phyloP scores from a whole-genome alignment of 2,113 vertebrate genomes.

The Pteropus alecto region DNA sequence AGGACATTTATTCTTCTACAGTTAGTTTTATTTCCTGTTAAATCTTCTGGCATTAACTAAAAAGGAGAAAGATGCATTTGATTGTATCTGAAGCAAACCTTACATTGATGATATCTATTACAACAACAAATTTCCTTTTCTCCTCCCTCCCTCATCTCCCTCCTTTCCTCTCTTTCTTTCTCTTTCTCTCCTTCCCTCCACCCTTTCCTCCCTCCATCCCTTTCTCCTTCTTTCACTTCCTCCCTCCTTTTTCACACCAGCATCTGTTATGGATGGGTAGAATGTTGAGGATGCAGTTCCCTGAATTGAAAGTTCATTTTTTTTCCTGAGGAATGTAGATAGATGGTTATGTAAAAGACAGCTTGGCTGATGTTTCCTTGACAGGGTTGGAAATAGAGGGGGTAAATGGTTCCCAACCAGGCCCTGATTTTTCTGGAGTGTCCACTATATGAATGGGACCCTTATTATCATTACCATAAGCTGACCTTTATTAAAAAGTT shows the following conservation, averaged over 20 bases:
- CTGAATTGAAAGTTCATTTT: neutral
- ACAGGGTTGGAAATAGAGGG: neutral
- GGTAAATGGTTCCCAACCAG: neutral
- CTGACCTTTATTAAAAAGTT: neutral
- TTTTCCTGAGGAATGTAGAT: neutral
- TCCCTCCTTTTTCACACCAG: neutral
- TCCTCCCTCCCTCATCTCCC: neutral
- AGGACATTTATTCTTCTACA: neutral
- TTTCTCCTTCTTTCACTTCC: neutral
- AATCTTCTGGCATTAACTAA: neutral
- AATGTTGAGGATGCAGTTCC: neutral
- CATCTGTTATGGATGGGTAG: neutral
- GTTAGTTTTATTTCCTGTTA: slow-evolving; percentile 5
- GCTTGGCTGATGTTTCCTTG: neutral
- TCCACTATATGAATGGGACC: neutral
- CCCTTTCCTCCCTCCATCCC: too few relatives aligned
- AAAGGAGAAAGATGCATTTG: neutral
- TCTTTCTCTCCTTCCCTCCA: neutral
- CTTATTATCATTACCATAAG: neutral
- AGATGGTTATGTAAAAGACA: neutral
- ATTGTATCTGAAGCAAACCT: neutral
- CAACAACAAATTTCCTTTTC: neutral
- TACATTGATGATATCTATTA: neutral
- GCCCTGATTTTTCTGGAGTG: neutral
- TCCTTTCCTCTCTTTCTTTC: neutral